Conservation (phyloP, 2,888 invertebrate species). For the Conops quadrifasciatus region DNA sequence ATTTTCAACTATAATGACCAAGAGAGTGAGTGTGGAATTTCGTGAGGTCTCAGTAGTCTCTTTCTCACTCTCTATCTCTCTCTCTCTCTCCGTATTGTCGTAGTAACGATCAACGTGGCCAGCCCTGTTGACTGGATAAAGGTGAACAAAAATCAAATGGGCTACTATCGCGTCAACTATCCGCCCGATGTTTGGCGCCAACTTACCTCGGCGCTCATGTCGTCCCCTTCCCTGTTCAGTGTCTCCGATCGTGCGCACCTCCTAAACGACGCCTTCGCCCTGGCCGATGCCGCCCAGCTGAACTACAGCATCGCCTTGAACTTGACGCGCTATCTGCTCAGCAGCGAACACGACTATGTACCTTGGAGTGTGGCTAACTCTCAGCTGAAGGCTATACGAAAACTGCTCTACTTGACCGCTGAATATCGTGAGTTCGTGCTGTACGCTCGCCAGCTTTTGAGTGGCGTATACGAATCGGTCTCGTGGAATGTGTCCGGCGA, state of each 20-base stretch:
- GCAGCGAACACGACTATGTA: slow-evolving; percentile 73
- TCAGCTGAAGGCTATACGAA: slow-evolving; percentile 67
- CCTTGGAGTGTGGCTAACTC: slow-evolving; percentile 79
- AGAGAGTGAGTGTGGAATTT: slow-evolving; percentile 47
- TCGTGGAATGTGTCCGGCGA: slow-evolving; percentile 71
- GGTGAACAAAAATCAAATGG: slow-evolving; percentile 84
- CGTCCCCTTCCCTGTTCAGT: slow-evolving; percentile 63
- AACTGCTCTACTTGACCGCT: slow-evolving; percentile 68
- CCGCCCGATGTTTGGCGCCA: slow-evolving; percentile 72
- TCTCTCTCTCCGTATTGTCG: neutral
- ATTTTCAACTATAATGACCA: slow-evolving; percentile 63
- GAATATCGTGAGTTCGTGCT: slow-evolving; percentile 69
- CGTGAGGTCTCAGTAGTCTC: neutral
- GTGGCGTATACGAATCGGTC: slow-evolving; percentile 69
- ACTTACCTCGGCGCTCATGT: slow-evolving; percentile 59
- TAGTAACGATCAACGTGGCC: slow-evolving; percentile 65
- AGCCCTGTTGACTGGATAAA: slow-evolving; percentile 76
- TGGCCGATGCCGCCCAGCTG: slow-evolving; percentile 77
- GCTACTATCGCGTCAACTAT: slow-evolving; percentile 91
- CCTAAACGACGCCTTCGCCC: slow-evolving; percentile 81
- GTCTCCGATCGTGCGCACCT: slow-evolving; percentile 80
- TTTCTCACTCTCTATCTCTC: neutral
- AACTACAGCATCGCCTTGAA: slow-evolving; percentile 75
- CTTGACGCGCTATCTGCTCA: slow-evolving; percentile 73
- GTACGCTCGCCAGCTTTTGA: slow-evolving; percentile 71